phyloP scores from a whole-genome alignment of 2,888 invertebrate genomes.

The Empis stercorea region DNA sequence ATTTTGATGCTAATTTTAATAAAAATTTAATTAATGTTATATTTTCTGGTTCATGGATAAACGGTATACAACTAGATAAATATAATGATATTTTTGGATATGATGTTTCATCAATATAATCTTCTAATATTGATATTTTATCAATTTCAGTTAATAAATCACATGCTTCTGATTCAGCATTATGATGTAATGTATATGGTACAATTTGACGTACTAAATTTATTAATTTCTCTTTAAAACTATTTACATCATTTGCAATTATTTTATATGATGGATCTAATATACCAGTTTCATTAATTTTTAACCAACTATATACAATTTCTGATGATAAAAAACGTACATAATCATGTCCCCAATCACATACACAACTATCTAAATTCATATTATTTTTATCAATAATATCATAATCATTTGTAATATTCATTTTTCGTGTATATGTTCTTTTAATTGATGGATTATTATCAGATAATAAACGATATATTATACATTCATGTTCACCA shows the following conservation, averaged over 20 bases:
- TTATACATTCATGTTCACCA: conserved; percentile 62
- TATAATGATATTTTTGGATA: conserved; percentile 81
- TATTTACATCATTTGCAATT: conserved; percentile 22
- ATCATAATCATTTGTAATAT: too few species aligned
- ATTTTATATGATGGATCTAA: too few species aligned
- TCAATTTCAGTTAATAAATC: conserved; percentile 93
- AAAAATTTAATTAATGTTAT: conserved; percentile 62
- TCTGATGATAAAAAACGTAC: conserved; percentile 72
- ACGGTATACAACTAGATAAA: conserved; percentile 65
- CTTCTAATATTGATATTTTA: conserved; percentile 60
- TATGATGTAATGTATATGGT: conserved; percentile 81
- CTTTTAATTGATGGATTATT: conserved; percentile 33
- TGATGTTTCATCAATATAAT: conserved; percentile 70
- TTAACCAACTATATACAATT: conserved; percentile 66
- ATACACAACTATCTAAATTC: conserved; percentile 62
- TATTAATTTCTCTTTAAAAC: conserved; percentile 42
- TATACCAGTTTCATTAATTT: too few species aligned
- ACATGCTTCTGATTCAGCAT: conserved; percentile 92
- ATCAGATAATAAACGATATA: conserved; percentile 53
- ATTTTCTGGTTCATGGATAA: conserved; percentile 83
- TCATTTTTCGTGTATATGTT: too few species aligned
- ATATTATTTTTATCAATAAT: too few species aligned
- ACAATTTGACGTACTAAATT: conserved; percentile 68
- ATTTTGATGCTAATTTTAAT: conserved; percentile 65
- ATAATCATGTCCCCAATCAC: conserved; percentile 96